Conservation (phyloP, 2,113 vertebrate genomes). For the Lamprologus callipterus region DNA sequence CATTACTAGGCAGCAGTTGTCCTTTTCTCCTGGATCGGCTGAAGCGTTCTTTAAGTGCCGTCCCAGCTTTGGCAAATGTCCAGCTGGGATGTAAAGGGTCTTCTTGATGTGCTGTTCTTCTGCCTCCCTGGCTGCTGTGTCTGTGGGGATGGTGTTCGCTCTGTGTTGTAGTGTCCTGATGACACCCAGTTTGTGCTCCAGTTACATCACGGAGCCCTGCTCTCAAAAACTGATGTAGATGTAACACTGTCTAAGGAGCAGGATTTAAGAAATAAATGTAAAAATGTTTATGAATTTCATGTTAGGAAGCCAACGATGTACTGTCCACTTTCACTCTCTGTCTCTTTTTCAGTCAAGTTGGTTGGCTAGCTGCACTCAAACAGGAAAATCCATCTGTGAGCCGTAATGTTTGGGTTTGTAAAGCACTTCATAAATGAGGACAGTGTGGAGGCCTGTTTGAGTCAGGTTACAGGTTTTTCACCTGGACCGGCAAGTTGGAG, state of each 20-base stretch:
- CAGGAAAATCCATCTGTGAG: not conserved
- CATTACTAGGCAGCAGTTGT: not conserved
- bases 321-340: not conserved
- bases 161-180: not conserved
- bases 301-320: not conserved
- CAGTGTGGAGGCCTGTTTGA: not conserved
- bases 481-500: not conserved
- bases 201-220: not conserved
- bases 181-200: not conserved
- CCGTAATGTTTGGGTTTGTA: not conserved
- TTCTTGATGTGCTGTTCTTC: not conserved
- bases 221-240: not conserved
- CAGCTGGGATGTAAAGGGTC: not conserved
- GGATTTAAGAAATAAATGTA: accelerated
- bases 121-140: not conserved
- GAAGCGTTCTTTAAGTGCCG: not conserved
- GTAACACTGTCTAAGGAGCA: not conserved
- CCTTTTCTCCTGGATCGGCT: not conserved
- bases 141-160: not conserved
- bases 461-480: not conserved
- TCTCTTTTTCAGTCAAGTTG: not conserved
- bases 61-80: not conserved
- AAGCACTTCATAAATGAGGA: not conserved
- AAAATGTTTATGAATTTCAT: not conserved
- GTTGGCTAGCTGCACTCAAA: not conserved